A percentile compares a stretch with the other conserved stretches of the same genome.
These are phyloP conservation scores for Mycetomoellerius zeteki DNA, from an alignment of 1,140 invertebrate species.

Conservation along the genomic window DNA sequence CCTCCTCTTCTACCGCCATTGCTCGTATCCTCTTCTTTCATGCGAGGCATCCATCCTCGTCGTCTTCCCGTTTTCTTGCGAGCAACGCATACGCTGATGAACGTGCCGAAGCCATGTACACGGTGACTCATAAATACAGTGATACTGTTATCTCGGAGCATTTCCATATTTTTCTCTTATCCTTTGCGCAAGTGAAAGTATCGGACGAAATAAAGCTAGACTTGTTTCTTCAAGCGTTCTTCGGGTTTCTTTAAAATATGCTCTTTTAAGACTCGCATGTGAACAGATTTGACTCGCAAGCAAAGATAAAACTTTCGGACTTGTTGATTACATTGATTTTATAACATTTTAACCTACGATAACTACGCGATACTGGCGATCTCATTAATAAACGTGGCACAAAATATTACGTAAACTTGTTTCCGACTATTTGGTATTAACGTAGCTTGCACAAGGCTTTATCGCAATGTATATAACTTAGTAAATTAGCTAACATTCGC, in stretches of 20 bases:
- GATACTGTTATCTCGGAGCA: neutral
- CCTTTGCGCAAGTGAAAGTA: neutral
- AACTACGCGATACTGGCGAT: conserved; percentile 12
- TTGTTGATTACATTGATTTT: neutral
- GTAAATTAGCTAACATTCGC: conserved; percentile 10
- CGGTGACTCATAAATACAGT: conserved; percentile 27
- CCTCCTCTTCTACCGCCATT: neutral
- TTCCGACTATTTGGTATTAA: neutral
- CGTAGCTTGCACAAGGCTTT: conserved; percentile 6
- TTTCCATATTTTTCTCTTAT: conserved; percentile 13
- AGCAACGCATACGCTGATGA: conserved; percentile 50
- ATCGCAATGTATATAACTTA: conserved; percentile 7
- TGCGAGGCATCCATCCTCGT: conserved; percentile 24
- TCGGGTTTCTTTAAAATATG: neutral
- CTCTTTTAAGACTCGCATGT: neutral
- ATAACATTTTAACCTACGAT: conserved; percentile 28
- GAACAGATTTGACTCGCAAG: neutral
- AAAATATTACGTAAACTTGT: conserved; percentile 29
- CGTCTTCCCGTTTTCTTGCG: conserved; percentile 39
- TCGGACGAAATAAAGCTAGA: neutral
- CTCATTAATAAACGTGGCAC: conserved; percentile 18
- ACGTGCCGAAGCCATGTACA: neutral
- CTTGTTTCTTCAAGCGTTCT: conserved; percentile 16
- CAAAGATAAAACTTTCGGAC: conserved; percentile 4
- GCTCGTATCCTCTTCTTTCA: conserved; percentile 11